Conservation (phyloP, 2,797 vertebrate genomes). For the Sebastes variabilis region DNA sequence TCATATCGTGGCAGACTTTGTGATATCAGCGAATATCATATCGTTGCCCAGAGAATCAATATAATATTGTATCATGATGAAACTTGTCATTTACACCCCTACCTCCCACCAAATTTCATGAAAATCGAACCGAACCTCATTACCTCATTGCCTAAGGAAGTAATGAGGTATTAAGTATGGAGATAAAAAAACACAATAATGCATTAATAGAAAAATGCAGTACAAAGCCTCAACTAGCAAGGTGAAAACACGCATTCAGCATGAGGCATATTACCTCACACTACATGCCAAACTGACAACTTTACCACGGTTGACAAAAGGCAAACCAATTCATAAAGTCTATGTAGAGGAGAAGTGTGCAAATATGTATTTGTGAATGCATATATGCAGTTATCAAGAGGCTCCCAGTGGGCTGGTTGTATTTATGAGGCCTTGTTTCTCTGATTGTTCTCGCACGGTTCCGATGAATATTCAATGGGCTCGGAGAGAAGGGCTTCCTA, state of each 20-base stretch:
- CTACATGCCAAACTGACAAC: conserved; percentile 8
- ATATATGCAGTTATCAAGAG: conserved; percentile 64
- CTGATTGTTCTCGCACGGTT: conserved; percentile 71
- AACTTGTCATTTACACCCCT: no score
- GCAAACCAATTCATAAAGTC: conserved; percentile 23
- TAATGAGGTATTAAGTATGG: neutral
- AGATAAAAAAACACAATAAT: neutral
- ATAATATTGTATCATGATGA: no score
- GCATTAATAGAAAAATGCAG: neutral
- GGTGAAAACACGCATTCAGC: neutral
- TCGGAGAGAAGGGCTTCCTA: conserved; percentile 63
- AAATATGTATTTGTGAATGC: conserved; percentile 57
- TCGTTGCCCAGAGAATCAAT: no score
- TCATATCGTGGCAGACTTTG: no score
- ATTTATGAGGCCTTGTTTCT: conserved; percentile 79
- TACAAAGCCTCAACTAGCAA: neutral
- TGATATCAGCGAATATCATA: no score
- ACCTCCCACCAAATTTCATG: neutral
- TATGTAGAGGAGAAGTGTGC: conserved; percentile 25
- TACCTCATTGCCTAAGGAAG: no score
- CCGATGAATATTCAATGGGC: conserved; percentile 81
- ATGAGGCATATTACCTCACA: neutral
- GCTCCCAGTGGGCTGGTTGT: conserved; percentile 70
- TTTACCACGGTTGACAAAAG: neutral
- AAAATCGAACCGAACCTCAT: neutral